These are phyloP conservation scores for Onchidella celtica DNA, from an alignment of 2,888 invertebrate species.

Conservation along the genomic window DNA sequence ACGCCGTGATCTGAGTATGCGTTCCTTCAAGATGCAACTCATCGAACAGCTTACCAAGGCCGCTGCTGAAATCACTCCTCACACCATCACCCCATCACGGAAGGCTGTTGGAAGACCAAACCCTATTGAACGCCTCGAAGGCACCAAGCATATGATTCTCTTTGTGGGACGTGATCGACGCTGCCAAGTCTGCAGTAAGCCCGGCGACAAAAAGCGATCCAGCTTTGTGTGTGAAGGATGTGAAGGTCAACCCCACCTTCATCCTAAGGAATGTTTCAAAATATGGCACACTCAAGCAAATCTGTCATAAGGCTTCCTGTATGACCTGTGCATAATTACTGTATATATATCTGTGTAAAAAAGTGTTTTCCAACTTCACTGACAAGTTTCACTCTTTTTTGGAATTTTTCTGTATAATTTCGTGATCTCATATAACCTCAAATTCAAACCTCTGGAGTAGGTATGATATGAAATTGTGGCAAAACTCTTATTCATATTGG, in stretches of 20 bases:
- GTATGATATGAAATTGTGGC: neutral
- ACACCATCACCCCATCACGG: neutral
- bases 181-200: constrained; percentile 36
- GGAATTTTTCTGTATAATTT: neutral
- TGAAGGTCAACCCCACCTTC: constrained; percentile 32
- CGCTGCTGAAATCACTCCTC: neutral
- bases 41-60: constrained; percentile 9
- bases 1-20: neutral
- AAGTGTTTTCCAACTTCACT: neutral
- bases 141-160: constrained; percentile 15
- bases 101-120: constrained; percentile 1
- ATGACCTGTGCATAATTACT: neutral
- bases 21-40: constrained; percentile 5
- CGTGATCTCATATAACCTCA: neutral
- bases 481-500: neutral
- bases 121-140: neutral
- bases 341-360: neutral
- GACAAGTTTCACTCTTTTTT: neutral
- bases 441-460: neutral
- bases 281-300: neutral
- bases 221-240: constrained; percentile 34
- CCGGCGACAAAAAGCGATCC: neutral
- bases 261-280: constrained; percentile 10
- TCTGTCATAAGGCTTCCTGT: neutral
- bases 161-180: constrained; percentile 10